Evolutionary conservation across 2,888 invertebrate species (phyloP), one percentile per base, ranked within the genome.

Genomic region (Lymantria dispar): DNA sequence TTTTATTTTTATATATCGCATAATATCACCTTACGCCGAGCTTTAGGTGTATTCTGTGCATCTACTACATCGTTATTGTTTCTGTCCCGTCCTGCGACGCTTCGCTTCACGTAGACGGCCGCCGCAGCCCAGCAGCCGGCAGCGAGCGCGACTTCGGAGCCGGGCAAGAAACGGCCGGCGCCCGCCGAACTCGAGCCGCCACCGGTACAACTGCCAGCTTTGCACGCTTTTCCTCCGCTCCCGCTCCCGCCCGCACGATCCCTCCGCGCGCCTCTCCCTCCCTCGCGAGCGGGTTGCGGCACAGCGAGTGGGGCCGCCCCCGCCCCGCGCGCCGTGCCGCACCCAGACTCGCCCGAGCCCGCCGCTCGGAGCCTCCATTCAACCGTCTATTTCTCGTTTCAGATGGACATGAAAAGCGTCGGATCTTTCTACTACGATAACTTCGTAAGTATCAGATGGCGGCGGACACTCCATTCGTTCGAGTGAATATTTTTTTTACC

Each of bases 331-430:
- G 74, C 70, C 69, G 70, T 70, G 71, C 69, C 68, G 66, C 70
- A 71, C 14, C 40, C 15, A 8, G 8, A 7, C 95, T 68, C 74
- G 69, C 65, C 70, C 68, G 62, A 54, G 72, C 66, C 66, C 70
- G 61, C 70, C 68, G 56, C 56, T 63, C 64, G 52, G 61, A 64
- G 53, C 61, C 70, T 64, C 68, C 80, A 75, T 77, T 87, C 84
- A 89, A 83, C 83, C 82, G 76, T 83, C 63, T 84, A 76, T 89
- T 86, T 89, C 88, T 90, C 85, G 90, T 96, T 96, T 93, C 95
- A 97, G 97, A 97, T 97, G 97, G 97, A 97, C 94, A 96, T 97
- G 95, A 97, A 97, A 95, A 96, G 96, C 93, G 96, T 97, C 94
- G 97, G 97, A 92, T 96, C 96, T 91, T 96, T 96, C 96, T 97